Percentiles rank a stretch among this genome's conserved stretches.
phyloP scores from a whole-genome alignment of 2,888 invertebrate species.

The Noctuana brunneofusca region DNA sequence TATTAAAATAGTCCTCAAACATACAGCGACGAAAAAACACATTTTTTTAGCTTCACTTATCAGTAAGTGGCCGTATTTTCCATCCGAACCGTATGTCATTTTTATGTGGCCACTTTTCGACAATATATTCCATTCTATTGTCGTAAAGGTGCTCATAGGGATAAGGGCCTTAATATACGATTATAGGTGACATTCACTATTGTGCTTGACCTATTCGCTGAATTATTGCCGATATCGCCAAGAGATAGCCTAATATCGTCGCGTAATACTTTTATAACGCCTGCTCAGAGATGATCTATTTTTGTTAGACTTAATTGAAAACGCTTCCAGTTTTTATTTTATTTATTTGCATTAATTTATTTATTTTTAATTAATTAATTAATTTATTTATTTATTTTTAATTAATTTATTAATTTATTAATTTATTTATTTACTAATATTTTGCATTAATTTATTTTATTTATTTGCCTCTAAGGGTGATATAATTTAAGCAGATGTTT shows the following conservation, averaged over 20 bases:
- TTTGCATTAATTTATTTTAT: no score
- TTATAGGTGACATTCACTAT: constrained; percentile 81
- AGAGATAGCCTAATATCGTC: constrained; percentile 59
- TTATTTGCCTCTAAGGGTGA: no score
- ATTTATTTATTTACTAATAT: no score
- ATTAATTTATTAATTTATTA: no score
- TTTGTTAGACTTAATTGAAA: constrained; percentile 8
- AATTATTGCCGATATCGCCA: constrained; percentile 74
- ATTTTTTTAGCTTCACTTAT: constrained; percentile 35
- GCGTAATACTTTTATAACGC: constrained; percentile 40
- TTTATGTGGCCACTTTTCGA: constrained; percentile 82
- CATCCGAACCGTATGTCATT: constrained; percentile 73
- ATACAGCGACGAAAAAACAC: background rate
- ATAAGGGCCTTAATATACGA: constrained; percentile 82
- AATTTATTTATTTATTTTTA: no score
- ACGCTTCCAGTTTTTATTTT: background rate
- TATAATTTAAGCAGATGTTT: no score
- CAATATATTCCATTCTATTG: constrained; percentile 81
- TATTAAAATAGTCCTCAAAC: background rate
- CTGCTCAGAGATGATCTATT: constrained; percentile 24
- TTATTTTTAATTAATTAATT: no score
- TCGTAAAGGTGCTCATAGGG: constrained; percentile 78
- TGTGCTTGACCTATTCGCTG: constrained; percentile 79
- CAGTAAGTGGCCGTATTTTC: constrained; percentile 46
- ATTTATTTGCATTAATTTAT: no score